Evolutionary conservation across 1,140 invertebrate genomes (phyloP), one percentile per base, ranked within the genome.

Genomic region (Drosophila burlai): DNA sequence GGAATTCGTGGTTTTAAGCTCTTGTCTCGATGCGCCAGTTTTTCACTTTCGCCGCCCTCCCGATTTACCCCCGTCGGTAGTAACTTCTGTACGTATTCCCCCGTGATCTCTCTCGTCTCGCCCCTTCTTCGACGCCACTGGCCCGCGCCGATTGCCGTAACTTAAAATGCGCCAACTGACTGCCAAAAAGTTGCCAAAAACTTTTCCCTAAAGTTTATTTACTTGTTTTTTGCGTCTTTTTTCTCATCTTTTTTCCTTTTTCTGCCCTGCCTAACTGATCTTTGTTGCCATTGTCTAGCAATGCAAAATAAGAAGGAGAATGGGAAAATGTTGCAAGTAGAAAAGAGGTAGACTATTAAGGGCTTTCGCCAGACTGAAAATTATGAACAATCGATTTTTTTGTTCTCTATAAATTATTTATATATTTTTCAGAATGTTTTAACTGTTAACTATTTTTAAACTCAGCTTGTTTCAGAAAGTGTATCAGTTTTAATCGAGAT

Each of bases 81-180:
- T 52, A 63, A 71, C 50, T 78, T 68, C 21, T 45, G 36, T 24
- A 24, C 21, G 61, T 54, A 67, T 68, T 71, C 67, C 67, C 67
- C 63, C 31, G 63, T 24, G 67, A 46, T 71, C 47, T 68, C 11
- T 21, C 34, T 43, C 52, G 47, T 26, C 16, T n/a, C 31, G 16
- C 54, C 18, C 18, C 52, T 21, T 21, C 15, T 24, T 29, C 55
- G 15, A 65, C 57, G 63, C 67, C 40, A 18, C 58, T 63, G 45
- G 34, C 47, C 59, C 46, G 50, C 60, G 76, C 80, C 83, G 81
- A 89, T 81, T 89, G 84, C 68, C 74, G 65, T 84, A 89, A 89
- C 84, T 87, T 87, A 84, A 87, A 87, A 87, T 84, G 84, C 84
- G 84, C 81, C 81, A 87, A 87, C 81, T 79, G 85, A 78, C 85